Conservation (phyloP, 2,888 invertebrate species). For the Mythimna pallens region DNA sequence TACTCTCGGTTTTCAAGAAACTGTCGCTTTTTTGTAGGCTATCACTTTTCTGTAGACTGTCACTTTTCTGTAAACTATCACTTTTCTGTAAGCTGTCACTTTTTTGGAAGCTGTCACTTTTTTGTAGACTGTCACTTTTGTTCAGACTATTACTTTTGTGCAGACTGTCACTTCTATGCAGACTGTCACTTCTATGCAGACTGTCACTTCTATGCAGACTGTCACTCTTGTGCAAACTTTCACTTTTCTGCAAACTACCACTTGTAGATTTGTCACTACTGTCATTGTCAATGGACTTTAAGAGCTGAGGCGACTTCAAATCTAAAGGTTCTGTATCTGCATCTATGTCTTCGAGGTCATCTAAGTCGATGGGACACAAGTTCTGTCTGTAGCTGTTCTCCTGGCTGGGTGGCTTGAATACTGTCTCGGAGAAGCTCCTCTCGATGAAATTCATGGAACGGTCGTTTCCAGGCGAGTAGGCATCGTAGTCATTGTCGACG, state of each 20-base stretch:
- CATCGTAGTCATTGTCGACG: slow-evolving; percentile 85
- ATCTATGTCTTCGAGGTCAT: slow-evolving; percentile 58
- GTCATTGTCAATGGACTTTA: slow-evolving; percentile 71
- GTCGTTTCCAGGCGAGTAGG: slow-evolving; percentile 82
- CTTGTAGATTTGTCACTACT: slow-evolving; percentile 67
- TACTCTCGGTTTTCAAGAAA: slow-evolving; percentile 30
- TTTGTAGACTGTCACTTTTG: slow-evolving; percentile 27
- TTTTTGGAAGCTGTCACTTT: slow-evolving; percentile 30
- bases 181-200: slow-evolving; percentile 26
- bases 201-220: slow-evolving; percentile 32
- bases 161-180: slow-evolving; percentile 17
- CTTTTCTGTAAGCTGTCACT: slow-evolving; percentile 44
- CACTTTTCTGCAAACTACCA: slow-evolving; percentile 55
- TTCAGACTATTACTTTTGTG: slow-evolving; percentile 49
- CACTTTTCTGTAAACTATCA: slow-evolving; percentile 27
- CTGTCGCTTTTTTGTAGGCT: slow-evolving; percentile 41
- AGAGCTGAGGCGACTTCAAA: slow-evolving; percentile 66
- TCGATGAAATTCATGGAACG: slow-evolving; percentile 91
- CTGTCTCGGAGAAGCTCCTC: slow-evolving; percentile 82
- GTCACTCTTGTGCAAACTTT: slow-evolving; percentile 36
- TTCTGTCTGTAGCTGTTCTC: slow-evolving; percentile 63
- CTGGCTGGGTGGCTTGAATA: slow-evolving; percentile 75
- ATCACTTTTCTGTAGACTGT: slow-evolving; percentile 33
- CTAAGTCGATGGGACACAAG: slow-evolving; percentile 52
- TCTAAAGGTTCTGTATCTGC: slow-evolving; percentile 61